Evolutionary conservation across 2,797 vertebrate genomes (phyloP).

Genomic region (Sebastes vulpes): DNA sequence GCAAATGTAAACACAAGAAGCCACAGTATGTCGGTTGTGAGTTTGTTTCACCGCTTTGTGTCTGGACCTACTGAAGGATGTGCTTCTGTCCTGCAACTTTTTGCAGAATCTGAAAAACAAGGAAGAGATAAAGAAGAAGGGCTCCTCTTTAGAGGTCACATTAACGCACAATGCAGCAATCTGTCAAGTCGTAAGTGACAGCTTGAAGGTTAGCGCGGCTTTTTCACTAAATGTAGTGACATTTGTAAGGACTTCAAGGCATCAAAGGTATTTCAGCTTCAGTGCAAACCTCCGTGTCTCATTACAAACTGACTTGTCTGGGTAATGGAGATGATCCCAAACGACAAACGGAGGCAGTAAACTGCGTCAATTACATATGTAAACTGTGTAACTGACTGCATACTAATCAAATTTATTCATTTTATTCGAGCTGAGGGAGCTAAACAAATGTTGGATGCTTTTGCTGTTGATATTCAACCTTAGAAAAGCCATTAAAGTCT

Average conservation of each 20-base stretch:
- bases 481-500: neutral
- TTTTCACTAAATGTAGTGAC: neutral
- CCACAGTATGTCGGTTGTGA: neutral
- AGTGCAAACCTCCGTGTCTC: neutral
- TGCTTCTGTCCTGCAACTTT: neutral
- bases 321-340: neutral
- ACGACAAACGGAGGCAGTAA: neutral
- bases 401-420: neutral
- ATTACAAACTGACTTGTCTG: neutral
- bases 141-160: neutral
- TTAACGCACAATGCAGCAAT: neutral
- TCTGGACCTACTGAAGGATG: neutral
- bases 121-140: neutral
- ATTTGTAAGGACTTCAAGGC: neutral
- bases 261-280: neutral
- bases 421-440: neutral
- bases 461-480: neutral
- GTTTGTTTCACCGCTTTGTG: neutral
- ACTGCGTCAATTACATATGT: neutral
- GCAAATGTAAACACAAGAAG: neutral
- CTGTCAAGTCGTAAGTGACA: slow-evolving; percentile 4
- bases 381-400: neutral
- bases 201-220: neutral
- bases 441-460: neutral
- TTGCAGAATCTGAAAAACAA: neutral